Evolutionary conservation across 2,888 invertebrate species (phyloP), one percentile per base, ranked within the genome.

Genomic region (Neelides folsomi): DNA sequence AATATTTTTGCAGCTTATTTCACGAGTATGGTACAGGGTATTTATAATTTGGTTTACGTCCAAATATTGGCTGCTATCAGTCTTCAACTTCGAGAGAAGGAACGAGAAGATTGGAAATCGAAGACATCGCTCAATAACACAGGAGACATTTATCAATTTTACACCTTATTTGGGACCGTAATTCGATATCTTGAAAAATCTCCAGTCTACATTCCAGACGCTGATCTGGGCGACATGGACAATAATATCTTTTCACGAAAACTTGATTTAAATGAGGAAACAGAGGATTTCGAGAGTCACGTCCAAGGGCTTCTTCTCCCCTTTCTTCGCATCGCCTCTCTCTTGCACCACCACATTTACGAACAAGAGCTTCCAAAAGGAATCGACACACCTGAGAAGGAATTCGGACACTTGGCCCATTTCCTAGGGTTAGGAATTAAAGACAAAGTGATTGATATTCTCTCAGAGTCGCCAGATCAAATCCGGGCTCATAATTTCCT

Each of bases 1-100:
- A 41, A 51, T 55, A 57, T 55, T 58, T 52, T 73, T 75, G 1
- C 76, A 90, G 92, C 83, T 48, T 89, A 89, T 70, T 92, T 86
- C 73, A 84, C 84, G 1, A 83, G 84, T 68, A 80, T 92, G 66
- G 86, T 92, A 2, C 83, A 85, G 69, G 81, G 85, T 59, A 77
- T 92, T 60, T 94, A 87, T 75, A 87, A 92, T 70, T 77, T 93
- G 58, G 76, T 84, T 55, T 90, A 87, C 73, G 83, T 92, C 71
- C 92, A 93, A 77, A 82, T 88, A 45, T 79, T 90, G 58, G 79
- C 83, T 49, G 86, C 86, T 71, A 75, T 89, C 57, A 79, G 82
- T 51, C 82, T 82, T 58, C 76, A 76, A 58, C 73, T 83, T 67
- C 77, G 78, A 39, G 78, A 79, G 43, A 73, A 74, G 40, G 82